phyloP scores from a whole-genome alignment of 2,113 vertebrate species.

The Pseudonaja textilis region DNA sequence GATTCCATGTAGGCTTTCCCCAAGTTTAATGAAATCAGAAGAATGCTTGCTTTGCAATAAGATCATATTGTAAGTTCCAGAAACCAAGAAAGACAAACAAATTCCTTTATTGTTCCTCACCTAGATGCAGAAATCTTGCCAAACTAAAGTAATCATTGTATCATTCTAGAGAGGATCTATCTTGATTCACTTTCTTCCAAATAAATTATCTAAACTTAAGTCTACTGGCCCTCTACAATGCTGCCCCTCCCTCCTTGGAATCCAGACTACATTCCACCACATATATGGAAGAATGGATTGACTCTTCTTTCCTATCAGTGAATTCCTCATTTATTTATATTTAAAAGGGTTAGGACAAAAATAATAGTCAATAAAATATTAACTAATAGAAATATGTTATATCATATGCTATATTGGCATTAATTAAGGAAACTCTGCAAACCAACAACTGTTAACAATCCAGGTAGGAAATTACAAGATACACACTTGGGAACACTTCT shows the following conservation, averaged over 20 bases:
- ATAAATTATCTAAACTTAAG: not conserved
- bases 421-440: not conserved
- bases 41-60: not conserved
- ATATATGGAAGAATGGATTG: not conserved
- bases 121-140: not conserved
- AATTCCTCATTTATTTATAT: not conserved
- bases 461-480: not conserved
- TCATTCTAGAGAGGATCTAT: not conserved
- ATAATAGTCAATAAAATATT: not conserved
- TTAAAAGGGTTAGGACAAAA: not conserved
- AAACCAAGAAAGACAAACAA: not conserved
- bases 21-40: not conserved
- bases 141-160: not conserved
- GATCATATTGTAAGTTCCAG: not conserved
- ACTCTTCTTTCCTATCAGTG: not conserved
- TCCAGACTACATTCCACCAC: not conserved
- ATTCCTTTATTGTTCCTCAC: not conserved
- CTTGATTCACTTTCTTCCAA: not conserved
- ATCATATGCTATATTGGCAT: not conserved
- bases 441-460: not conserved
- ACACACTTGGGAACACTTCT: not conserved
- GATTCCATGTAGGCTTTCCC: not conserved
- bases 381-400: not conserved
- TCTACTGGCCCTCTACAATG: not conserved
- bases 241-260: not conserved